A percentile compares a stretch with the other conserved stretches of the same genome.
Evolutionary conservation across 2,113 vertebrate species (phyloP).

Genomic region (Pygoscelis adeliae): DNA sequence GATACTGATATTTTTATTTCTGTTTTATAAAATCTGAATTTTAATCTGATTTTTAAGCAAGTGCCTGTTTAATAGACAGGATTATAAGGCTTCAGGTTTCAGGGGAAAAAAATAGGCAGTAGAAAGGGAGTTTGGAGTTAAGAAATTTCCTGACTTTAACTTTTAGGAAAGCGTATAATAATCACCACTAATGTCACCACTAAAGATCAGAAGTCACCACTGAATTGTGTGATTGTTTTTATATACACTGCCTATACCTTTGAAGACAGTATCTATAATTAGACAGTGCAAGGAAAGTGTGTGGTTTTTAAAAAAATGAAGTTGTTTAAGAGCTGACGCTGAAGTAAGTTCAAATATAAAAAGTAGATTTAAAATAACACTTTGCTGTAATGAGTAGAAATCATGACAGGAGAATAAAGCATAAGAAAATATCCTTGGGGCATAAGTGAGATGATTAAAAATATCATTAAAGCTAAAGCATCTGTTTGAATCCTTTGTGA

Average conservation of each 20-base stretch:
- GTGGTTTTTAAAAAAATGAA: neutral
- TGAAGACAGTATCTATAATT: neutral
- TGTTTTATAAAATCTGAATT: neutral
- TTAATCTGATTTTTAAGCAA: neutral
- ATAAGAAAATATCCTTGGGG: slow-evolving; percentile 58
- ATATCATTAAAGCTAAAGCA: slow-evolving; percentile 68
- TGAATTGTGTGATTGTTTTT: neutral
- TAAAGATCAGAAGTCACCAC: neutral
- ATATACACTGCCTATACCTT: neutral
- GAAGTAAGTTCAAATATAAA: slow-evolving; percentile 33
- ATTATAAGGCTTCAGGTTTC: neutral
- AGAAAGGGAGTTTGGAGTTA: neutral
- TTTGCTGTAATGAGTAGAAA: slow-evolving; percentile 47
- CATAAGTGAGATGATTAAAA: slow-evolving; percentile 71
- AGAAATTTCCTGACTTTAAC: neutral
- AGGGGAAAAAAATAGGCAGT: neutral
- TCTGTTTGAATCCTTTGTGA: slow-evolving; percentile 61
- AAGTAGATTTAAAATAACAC: slow-evolving; percentile 41
- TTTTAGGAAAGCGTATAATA: neutral
- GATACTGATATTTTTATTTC: neutral
- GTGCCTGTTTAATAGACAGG: neutral
- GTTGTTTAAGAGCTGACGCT: neutral
- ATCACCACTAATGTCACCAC: neutral
- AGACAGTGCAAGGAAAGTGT: neutral
- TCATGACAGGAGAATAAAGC: slow-evolving; percentile 62